phyloP scores from a whole-genome alignment of 2,888 invertebrate species.

The Apodemia duryi region DNA sequence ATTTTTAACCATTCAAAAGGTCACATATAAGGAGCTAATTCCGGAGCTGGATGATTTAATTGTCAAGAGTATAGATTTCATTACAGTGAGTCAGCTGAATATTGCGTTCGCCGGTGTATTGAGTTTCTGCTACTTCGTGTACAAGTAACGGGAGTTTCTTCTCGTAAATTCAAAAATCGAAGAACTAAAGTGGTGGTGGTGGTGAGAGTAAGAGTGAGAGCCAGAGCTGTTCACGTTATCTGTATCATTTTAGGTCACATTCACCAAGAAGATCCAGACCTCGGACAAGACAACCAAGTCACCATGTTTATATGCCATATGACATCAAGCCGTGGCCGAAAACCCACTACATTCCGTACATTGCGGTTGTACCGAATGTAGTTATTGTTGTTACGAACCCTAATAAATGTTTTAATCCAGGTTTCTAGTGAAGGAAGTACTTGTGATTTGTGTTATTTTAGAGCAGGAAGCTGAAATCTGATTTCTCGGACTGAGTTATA shows the following conservation, averaged over 20 bases:
- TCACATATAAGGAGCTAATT: constrained; percentile 44
- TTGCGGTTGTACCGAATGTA: constrained; percentile 48
- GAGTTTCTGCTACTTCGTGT: constrained; percentile 46
- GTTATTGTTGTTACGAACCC: constrained; percentile 39
- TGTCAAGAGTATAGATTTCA: constrained; percentile 45
- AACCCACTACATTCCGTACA: constrained; percentile 27
- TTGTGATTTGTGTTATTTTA: background rate
- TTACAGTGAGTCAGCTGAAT: constrained; percentile 53
- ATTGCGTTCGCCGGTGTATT: constrained; percentile 51
- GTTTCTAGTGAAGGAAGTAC: background rate
- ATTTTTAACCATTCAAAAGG: constrained; percentile 42
- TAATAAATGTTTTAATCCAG: constrained; percentile 16
- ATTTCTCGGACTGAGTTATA: background rate
- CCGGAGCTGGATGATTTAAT: constrained; percentile 43
- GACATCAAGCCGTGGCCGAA: constrained; percentile 43
- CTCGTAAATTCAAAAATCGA: constrained; percentile 32
- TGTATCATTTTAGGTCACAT: constrained; percentile 47
- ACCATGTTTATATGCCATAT: constrained; percentile 35
- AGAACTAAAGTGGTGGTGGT: background rate
- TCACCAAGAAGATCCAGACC: constrained; percentile 38
- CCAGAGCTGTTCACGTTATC: constrained; percentile 24
- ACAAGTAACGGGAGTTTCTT: constrained; percentile 47
- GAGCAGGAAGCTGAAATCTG: background rate
- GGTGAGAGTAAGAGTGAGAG: too few relatives aligned
- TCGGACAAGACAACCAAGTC: constrained; percentile 35